These are phyloP conservation scores for Molossus molossus DNA, from an alignment of 2,797 vertebrate species.

Conservation along the genomic window DNA sequence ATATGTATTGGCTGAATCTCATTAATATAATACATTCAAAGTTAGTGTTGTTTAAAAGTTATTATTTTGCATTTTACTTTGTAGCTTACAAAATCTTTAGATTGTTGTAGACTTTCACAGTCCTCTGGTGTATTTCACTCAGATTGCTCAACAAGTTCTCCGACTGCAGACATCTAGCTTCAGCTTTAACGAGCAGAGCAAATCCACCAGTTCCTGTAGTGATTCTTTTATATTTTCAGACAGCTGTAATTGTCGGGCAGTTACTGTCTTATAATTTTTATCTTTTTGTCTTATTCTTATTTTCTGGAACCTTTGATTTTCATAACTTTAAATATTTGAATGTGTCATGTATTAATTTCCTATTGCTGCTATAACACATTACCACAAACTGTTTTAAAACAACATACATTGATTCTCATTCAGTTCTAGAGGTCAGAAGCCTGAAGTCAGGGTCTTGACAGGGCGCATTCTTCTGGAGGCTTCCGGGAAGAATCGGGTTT, in stretches of 20 bases:
- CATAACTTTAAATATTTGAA: slow-evolving; percentile 25
- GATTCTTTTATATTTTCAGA: slow-evolving; percentile 18
- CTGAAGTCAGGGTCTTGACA: neutral
- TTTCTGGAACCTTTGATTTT: slow-evolving; percentile 46
- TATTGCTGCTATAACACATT: neutral
- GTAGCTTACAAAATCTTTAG: neutral
- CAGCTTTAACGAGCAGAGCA: neutral
- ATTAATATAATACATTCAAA: neutral
- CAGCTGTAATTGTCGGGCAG: neutral
- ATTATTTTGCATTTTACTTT: neutral
- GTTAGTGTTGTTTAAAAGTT: neutral
- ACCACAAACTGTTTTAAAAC: neutral
- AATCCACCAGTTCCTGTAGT: neutral
- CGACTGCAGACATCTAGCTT: neutral
- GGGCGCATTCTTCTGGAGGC: neutral
- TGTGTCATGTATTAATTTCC: neutral
- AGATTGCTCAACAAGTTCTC: neutral
- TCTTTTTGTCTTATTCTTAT: slow-evolving; percentile 26
- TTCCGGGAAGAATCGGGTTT: neutral
- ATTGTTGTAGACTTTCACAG: neutral
- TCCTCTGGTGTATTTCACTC: neutral
- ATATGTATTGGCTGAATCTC: neutral
- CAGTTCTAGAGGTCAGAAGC: neutral
- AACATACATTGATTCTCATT: neutral
- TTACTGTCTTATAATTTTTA: neutral